Conservation (phyloP, 2,113 vertebrate species). For the Felis chaus region DNA sequence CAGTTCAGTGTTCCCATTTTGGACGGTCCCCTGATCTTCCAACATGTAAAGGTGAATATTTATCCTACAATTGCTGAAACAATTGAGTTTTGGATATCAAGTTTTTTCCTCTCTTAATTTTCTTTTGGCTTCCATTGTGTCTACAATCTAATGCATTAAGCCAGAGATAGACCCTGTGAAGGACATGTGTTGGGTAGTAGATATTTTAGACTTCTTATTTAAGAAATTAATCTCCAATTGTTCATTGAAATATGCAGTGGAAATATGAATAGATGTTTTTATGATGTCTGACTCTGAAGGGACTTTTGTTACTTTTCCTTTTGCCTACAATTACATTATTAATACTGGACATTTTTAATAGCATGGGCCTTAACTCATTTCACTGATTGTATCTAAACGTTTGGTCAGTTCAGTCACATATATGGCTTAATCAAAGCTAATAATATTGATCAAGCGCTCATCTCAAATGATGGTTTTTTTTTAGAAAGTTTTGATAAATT, state of each 20-base stretch:
- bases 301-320: background rate
- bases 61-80: background rate
- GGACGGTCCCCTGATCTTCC: conserved; percentile 84
- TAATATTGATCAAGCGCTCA: background rate
- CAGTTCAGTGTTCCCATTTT: conserved; percentile 85
- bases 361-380: background rate
- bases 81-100: background rate
- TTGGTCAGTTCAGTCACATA: background rate
- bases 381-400: background rate
- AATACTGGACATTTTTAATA: background rate
- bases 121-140: background rate
- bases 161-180: no score
- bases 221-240: background rate
- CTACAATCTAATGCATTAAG: background rate
- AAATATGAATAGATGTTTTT: background rate
- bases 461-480: background rate
- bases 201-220: background rate
- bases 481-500: background rate
- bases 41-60: conserved; percentile 81
- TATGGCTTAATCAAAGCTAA: background rate
- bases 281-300: background rate
- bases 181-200: background rate
- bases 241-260: background rate
- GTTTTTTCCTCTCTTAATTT: background rate
- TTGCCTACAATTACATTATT: background rate